phyloP scores from a whole-genome alignment of 2,797 vertebrate species.

The Anniella stebbinsi region DNA sequence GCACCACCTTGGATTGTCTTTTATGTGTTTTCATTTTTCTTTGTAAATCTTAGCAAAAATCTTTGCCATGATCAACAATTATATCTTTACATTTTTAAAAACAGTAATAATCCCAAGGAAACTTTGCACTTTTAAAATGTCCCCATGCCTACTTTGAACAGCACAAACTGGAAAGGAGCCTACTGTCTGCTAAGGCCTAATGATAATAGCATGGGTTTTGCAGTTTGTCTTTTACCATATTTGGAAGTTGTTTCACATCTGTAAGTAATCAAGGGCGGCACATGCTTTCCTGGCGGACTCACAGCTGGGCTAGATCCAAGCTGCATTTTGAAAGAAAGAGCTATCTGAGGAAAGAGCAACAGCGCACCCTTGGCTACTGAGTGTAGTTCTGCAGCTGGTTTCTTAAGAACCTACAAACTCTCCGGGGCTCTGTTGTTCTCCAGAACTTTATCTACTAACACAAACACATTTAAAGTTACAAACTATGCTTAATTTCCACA shows the following conservation, averaged over 20 bases:
- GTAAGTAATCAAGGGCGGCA: conserved; percentile 55
- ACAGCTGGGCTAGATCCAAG: conserved; percentile 51
- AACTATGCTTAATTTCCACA: neutral
- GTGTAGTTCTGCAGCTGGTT: conserved; percentile 17
- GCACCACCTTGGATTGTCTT: neutral
- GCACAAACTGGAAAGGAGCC: conserved; percentile 15
- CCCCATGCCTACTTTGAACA: conserved; percentile 32
- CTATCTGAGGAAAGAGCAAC: conserved; percentile 38
- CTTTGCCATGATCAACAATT: neutral
- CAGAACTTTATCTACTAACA: neutral
- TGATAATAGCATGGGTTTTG: conserved; percentile 33
- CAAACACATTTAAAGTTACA: neutral
- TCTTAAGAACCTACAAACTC: neutral
- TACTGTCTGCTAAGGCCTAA: conserved; percentile 36
- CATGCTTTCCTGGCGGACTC: conserved; percentile 49
- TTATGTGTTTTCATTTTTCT: neutral
- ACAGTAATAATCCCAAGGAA: neutral
- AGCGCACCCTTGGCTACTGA: conserved; percentile 46
- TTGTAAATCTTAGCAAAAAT: neutral
- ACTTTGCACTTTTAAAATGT: neutral
- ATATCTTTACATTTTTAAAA: too few species aligned
- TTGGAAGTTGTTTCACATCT: conserved; percentile 60
- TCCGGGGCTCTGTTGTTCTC: neutral
- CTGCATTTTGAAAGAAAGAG: neutral
- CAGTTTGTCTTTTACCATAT: conserved; percentile 51